phyloP scores from a whole-genome alignment of 2,797 vertebrate species.

The Sylvilagus floridanus region DNA sequence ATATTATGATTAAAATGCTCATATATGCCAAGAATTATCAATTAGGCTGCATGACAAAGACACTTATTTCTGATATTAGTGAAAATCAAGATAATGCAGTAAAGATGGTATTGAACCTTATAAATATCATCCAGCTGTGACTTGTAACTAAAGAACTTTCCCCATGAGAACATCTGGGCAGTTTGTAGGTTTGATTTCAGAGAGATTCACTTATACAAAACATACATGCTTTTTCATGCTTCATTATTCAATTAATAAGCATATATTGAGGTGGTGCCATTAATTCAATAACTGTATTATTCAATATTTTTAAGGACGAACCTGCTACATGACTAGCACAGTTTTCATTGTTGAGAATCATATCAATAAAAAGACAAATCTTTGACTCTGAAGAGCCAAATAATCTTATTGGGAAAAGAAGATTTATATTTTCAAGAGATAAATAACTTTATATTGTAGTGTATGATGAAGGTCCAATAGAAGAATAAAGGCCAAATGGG shows the following conservation, averaged over 20 bases:
- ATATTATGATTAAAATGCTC: slow-evolving; percentile 64
- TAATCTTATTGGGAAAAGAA: background rate
- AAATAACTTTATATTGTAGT: background rate
- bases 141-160: slow-evolving; percentile 57
- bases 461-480: background rate
- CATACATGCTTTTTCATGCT: slow-evolving; percentile 50
- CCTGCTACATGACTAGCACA: background rate
- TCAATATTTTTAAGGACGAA: slow-evolving; percentile 36
- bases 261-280: background rate
- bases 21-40: slow-evolving; percentile 69
- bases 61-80: slow-evolving; percentile 78
- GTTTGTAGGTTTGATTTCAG: slow-evolving; percentile 51
- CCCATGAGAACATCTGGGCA: slow-evolving; percentile 75
- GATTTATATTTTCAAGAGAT: background rate
- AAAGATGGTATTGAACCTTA: slow-evolving; percentile 75
- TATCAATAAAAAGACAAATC: background rate
- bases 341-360: slow-evolving; percentile 44
- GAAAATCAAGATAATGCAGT: slow-evolving; percentile 74
- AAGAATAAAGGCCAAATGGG: background rate
- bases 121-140: slow-evolving; percentile 81
- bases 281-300: slow-evolving; percentile 5
- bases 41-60: slow-evolving; percentile 77
- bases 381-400: background rate
- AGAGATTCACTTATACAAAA: background rate
- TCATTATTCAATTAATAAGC: slow-evolving; percentile 59